Evolutionary conservation across 1,140 invertebrate species (phyloP).

Genomic region (Lepidurus packardi): DNA sequence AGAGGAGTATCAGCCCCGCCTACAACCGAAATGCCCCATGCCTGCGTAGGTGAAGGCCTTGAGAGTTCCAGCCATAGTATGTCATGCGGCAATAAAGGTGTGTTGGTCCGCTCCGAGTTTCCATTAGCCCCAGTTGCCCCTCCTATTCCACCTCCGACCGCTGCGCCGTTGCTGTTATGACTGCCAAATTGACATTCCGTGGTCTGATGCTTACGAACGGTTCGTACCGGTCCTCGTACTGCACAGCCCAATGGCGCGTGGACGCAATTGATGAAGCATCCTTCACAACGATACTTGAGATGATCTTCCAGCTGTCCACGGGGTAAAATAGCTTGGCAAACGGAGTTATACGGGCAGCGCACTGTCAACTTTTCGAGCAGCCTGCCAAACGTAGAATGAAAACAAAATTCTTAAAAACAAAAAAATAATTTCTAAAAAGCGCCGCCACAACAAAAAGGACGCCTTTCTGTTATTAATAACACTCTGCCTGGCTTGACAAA

Average conservation of each 20-base stretch:
- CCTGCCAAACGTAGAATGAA: conserved; percentile 40
- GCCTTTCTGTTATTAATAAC: conserved; percentile 18
- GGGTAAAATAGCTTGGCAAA: conserved; percentile 47
- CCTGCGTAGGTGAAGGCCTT: background rate
- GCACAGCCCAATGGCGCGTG: background rate
- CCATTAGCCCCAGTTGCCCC: conserved; percentile 2
- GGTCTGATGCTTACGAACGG: background rate
- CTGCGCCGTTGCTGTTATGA: background rate
- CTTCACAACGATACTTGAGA: conserved; percentile 44
- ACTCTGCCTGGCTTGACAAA: background rate
- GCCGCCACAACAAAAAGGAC: conserved; percentile 4
- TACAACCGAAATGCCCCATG: conserved; percentile 43
- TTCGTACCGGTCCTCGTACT: background rate
- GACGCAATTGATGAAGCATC: conserved; percentile 20
- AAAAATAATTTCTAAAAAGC: background rate
- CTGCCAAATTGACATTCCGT: conserved; percentile 4
- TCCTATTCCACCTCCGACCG: background rate
- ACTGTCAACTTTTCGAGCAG: conserved; percentile 50
- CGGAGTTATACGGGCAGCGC: conserved; percentile 49
- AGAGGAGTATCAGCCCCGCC: conserved; percentile 52
- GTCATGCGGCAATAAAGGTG: conserved; percentile 34
- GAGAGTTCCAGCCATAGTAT: conserved; percentile 12
- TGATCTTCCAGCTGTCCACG: conserved; percentile 50
- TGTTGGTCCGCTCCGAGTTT: background rate
- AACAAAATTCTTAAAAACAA: conserved; percentile 29